Evolutionary conservation across 2,113 vertebrate species (phyloP), one percentile per base, ranked within the genome.

Genomic region (Empidonax alnorum): DNA sequence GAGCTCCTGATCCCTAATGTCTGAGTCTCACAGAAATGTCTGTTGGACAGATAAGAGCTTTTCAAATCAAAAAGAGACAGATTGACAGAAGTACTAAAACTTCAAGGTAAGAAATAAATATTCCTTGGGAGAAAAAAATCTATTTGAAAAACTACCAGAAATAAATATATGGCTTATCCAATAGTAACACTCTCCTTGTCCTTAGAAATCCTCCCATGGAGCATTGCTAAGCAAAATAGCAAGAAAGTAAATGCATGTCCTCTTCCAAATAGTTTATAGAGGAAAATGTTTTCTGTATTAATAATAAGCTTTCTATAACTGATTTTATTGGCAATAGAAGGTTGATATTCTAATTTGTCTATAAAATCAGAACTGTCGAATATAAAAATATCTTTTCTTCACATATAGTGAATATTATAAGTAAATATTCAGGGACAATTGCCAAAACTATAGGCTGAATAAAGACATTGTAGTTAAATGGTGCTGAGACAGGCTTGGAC

Each of bases 131-230:
- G 27, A 6, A 28, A 49, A 35, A 56, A 85, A 39, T 31, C 10
- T 39, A 19, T 68, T 58, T 65, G 47, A 80, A 86, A 84, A 84
- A 47, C 41, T 74, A 10, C 33, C 47, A 68, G 44, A 84, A 95
- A 63, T 7, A 77, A 21, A 37, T 21, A 42, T 35, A 49, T 35
- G 41, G 11, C 37, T 61, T 55, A 44, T 47, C 50, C 35, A 53
- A 62, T 20, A 30, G 20, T 71, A 80, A 25, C 14, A 52, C 17
- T 49, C 31, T 72, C 47, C 42, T 90, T 66, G 46, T 84, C 85
- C 96, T 97, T 93, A 75, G 69, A 92, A 96, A 92, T 73, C 74
- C 92, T 97, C 83, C 77, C n/a, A 24, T 42, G 86, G 87, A 96
- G 9, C 27, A 41, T 5, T 50, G n/a, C 24, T 46, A 73, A 88